phyloP scores from a whole-genome alignment of 2,797 vertebrate genomes.

The Sibirionetta formosa region DNA sequence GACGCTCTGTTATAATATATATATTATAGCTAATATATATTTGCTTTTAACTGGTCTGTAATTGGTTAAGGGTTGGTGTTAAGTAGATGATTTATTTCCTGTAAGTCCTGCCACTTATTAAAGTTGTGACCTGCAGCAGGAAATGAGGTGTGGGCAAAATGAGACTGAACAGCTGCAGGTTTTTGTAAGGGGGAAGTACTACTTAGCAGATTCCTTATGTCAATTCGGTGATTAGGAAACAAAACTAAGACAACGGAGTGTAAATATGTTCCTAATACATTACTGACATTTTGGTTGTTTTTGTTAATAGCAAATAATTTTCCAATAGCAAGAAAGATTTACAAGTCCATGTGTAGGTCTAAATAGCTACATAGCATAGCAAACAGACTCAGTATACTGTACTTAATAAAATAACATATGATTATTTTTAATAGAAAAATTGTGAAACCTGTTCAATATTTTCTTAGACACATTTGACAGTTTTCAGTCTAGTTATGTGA shows the following conservation, averaged over 20 bases:
- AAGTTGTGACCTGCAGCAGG: conserved; percentile 70
- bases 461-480: conserved; percentile 11
- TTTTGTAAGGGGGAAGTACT: conserved; percentile 28
- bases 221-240: conserved; percentile 55
- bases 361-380: neutral
- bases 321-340: conserved; percentile 48
- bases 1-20: conserved; percentile 5
- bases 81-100: conserved; percentile 79
- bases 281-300: conserved; percentile 29
- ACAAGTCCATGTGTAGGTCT: neutral
- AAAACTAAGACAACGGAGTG: conserved; percentile 31
- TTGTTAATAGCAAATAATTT: conserved; percentile 26
- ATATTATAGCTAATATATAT: conserved; percentile 41
- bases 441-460: conserved; percentile 41
- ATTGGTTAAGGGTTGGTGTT: conserved; percentile 72
- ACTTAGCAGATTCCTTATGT: conserved; percentile 43
- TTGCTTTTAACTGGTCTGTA: conserved; percentile 67
- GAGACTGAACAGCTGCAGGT: conserved; percentile 64
- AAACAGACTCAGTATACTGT: neutral
- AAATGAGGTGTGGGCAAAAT: conserved; percentile 76
- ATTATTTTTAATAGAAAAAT: conserved; percentile 47
- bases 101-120: conserved; percentile 75
- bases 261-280: conserved; percentile 32
- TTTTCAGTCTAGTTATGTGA: conserved; percentile 37
- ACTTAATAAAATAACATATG: neutral